Conservation (phyloP, 2,888 invertebrate genomes). For the Drosophila phalerata region DNA sequence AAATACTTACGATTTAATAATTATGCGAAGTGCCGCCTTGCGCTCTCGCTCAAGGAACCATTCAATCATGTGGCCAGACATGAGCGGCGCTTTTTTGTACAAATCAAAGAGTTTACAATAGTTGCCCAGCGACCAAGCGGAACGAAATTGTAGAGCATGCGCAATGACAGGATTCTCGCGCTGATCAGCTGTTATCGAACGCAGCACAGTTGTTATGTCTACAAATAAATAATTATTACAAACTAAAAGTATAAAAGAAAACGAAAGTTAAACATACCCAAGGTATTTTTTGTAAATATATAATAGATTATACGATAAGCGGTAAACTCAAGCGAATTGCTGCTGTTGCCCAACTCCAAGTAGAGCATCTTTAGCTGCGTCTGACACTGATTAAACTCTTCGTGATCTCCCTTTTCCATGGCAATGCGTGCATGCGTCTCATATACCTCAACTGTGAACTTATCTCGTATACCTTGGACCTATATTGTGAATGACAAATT, state of each 20-base stretch:
- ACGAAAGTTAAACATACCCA: conserved; percentile 88
- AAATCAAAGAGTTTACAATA: conserved; percentile 96
- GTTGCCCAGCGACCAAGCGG: conserved; percentile 97
- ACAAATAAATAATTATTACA: conserved; percentile 49
- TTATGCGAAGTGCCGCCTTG: conserved; percentile 94
- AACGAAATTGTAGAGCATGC: conserved; percentile 94
- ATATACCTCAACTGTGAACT: conserved; percentile 98
- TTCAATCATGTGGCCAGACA: conserved; percentile 98
- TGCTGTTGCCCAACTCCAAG: conserved; percentile 89
- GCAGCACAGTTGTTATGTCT: conserved; percentile 97
- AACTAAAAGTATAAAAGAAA: background rate
- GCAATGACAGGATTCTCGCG: conserved; percentile 92
- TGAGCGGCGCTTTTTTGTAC: conserved; percentile 95
- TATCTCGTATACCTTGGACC: conserved; percentile 98
- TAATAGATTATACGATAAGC: conserved; percentile 99
- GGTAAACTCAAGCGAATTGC: conserved; percentile 95
- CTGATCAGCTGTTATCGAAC: conserved; percentile 91
- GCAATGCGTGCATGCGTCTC: conserved; percentile 99
- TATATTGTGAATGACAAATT: conserved; percentile 77
- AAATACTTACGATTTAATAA: conserved; percentile 97
- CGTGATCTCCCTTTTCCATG: conserved; percentile 98
- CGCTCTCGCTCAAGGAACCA: conserved; percentile 99
- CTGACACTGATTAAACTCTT: conserved; percentile 99
- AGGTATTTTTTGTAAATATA: conserved; percentile 98
- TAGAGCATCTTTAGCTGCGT: conserved; percentile 98